These are phyloP conservation scores for Alauda arvensis DNA, from an alignment of 2,797 vertebrate species.

Conservation along the genomic window DNA sequence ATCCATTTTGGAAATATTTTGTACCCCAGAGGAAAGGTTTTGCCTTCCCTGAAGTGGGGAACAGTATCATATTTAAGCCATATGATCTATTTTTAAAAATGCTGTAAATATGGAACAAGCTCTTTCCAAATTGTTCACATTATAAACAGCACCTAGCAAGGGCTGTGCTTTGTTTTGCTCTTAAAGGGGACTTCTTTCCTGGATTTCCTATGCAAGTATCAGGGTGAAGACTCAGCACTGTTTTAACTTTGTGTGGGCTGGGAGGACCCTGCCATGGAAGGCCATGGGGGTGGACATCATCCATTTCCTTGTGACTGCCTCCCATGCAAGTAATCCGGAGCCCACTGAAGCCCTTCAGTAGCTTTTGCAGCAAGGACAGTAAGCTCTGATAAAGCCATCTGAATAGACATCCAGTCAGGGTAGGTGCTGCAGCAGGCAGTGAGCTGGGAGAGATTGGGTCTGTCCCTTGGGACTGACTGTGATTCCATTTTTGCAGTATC, in stretches of 20 bases:
- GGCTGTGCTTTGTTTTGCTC: background rate
- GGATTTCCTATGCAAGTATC: background rate
- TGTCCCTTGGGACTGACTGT: background rate
- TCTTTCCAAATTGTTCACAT: conserved; percentile 31
- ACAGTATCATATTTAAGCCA: conserved; percentile 57
- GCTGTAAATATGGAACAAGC: conserved; percentile 18
- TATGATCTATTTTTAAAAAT: conserved; percentile 64
- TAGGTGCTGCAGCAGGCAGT: background rate
- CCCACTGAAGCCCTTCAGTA: background rate
- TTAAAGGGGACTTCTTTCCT: background rate
- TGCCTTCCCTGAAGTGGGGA: conserved; percentile 39
- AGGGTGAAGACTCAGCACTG: background rate
- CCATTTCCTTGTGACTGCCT: background rate
- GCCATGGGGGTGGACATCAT: fast-evolving
- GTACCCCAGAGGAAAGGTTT: conserved; percentile 53
- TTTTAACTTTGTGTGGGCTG: fast-evolving
- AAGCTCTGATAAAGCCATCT: background rate
- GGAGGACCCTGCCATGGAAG: background rate
- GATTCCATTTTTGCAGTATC: background rate
- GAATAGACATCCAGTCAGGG: fast-evolving
- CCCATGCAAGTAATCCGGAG: background rate
- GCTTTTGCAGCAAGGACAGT: background rate
- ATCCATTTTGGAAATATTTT: conserved; percentile 62
- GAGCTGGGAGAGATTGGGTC: background rate
- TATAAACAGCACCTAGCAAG: background rate